Percentiles rank a stretch among this genome's conserved stretches.
These are phyloP conservation scores for Anisognathus igniventris DNA, from an alignment of 2,797 vertebrate genomes.

Conservation along the genomic window DNA sequence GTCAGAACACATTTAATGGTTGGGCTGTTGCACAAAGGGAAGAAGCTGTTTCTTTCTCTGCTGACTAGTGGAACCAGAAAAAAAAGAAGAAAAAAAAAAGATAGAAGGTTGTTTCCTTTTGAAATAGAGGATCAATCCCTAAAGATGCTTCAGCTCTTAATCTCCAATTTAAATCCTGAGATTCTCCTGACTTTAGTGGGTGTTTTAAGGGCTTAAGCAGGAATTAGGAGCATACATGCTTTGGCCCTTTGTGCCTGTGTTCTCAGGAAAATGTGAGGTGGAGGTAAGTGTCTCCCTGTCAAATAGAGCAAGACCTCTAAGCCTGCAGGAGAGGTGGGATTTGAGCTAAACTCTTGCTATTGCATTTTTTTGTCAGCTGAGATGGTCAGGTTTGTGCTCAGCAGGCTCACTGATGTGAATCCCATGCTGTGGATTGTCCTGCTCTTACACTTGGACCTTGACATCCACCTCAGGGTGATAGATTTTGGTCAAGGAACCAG, in stretches of 20 bases:
- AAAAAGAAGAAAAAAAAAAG: background rate
- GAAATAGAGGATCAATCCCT: background rate
- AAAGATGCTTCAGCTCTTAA: slow-evolving; percentile 7
- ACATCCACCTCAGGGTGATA: background rate
- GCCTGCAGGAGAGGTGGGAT: background rate
- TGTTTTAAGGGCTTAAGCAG: background rate
- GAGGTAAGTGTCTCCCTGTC: background rate
- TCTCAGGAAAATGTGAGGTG: background rate
- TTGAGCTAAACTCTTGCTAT: background rate
- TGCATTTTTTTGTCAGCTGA: background rate
- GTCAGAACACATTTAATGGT: background rate
- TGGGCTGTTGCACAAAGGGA: background rate
- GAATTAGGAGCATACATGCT: background rate
- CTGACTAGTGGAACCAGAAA: background rate
- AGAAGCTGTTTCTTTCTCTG: background rate
- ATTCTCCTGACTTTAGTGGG: background rate
- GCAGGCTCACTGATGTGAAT: background rate
- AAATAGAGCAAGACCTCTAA: background rate
- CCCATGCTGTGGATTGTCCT: background rate
- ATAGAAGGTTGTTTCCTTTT: background rate
- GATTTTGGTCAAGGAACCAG: background rate
- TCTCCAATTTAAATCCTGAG: slow-evolving; percentile 31
- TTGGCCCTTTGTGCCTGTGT: background rate
- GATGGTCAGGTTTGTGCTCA: background rate
- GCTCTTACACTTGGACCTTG: accelerated